phyloP scores from a whole-genome alignment of 2,113 vertebrate genomes.

The Microtus montanus region DNA sequence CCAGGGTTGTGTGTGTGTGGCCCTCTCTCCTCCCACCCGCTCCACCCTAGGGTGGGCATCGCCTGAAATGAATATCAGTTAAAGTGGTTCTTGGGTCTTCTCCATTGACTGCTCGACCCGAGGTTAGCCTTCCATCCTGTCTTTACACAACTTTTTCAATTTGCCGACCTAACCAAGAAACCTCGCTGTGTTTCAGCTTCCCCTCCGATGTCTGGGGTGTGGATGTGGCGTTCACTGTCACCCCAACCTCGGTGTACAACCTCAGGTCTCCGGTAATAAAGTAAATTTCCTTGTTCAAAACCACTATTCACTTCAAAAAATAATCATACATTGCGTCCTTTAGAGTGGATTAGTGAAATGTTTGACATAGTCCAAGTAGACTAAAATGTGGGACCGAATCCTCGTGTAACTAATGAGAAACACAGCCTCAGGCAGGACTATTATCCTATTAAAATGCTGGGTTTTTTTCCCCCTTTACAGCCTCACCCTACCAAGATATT shows the following conservation, averaged over 20 bases:
- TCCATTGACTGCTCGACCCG: not conserved
- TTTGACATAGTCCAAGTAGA: not conserved
- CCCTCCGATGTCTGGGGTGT: not conserved
- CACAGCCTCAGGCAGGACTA: not conserved
- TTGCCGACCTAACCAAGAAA: not conserved
- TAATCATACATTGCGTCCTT: not conserved
- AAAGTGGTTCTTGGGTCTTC: not conserved
- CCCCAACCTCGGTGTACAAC: not conserved
- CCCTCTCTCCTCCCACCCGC: not conserved
- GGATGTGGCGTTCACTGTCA: not conserved
- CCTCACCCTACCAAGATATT: not conserved
- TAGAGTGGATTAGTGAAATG: not conserved
- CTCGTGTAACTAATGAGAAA: not conserved
- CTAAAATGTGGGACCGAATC: not conserved
- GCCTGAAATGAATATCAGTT: not conserved
- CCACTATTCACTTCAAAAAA: slow-evolving; percentile 5
- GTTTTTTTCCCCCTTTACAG: not conserved
- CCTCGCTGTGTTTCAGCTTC: not conserved
- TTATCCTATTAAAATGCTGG: not conserved
- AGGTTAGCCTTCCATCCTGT: not conserved
- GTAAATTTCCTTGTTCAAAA: not conserved
- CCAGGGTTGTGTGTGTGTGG: not conserved
- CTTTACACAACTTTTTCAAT: not conserved
- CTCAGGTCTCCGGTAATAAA: not conserved
- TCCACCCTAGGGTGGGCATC: not conserved